Conservation (phyloP, 2,113 vertebrate genomes). For the Erythrolamprus reginae region DNA sequence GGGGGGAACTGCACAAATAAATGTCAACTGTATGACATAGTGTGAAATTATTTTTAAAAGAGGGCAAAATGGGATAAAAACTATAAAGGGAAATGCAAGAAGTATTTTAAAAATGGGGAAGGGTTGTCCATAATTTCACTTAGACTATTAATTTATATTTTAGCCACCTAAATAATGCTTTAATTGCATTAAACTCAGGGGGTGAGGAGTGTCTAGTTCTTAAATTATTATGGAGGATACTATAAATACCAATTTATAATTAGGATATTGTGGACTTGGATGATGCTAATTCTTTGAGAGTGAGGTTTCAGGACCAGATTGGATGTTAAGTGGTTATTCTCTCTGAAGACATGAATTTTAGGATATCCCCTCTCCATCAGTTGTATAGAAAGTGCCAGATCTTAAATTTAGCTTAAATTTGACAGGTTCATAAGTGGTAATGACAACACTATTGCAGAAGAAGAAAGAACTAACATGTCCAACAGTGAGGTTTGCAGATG, state of each 20-base stretch:
- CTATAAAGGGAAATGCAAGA: background rate
- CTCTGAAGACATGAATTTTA: background rate
- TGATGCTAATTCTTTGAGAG: background rate
- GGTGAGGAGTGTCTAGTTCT: background rate
- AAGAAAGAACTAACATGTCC: background rate
- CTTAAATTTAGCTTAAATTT: background rate
- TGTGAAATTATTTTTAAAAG: background rate
- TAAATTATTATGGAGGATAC: background rate
- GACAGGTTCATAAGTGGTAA: background rate
- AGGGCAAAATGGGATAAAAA: background rate
- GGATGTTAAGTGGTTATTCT: background rate
- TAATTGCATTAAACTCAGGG: background rate
- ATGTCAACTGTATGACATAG: background rate
- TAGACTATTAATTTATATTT: background rate
- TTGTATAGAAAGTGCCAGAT: background rate
- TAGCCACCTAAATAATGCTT: background rate
- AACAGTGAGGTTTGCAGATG: background rate
- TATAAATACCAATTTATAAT: background rate
- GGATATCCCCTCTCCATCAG: background rate
- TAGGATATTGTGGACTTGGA: background rate
- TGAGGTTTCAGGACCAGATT: background rate
- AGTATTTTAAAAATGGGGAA: background rate
- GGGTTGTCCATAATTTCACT: background rate
- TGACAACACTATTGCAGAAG: background rate
- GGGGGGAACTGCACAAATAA: slow-evolving; percentile 21